Conservation (phyloP, 2,113 vertebrate species). For the Oncorhynchus masou region DNA sequence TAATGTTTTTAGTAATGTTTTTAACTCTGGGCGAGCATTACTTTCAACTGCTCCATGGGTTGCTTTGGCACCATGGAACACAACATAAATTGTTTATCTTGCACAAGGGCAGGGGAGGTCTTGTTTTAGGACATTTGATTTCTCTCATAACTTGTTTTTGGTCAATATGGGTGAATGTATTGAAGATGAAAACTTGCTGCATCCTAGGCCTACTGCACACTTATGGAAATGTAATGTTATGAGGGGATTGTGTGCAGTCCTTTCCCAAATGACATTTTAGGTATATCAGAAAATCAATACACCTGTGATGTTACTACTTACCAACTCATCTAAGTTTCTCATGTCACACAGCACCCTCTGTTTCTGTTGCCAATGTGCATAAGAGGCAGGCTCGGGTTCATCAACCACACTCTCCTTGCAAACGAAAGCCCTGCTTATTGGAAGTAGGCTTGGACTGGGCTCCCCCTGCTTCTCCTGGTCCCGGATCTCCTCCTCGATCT, state of each 20-base stretch:
- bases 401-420: constrained; percentile 60
- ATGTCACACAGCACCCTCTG: constrained; percentile 83
- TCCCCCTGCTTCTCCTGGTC: constrained; percentile 70
- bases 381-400: constrained; percentile 61
- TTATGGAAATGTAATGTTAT: no score
- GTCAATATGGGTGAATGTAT: no score
- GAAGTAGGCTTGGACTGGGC: constrained; percentile 48
- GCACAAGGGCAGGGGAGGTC: neutral
- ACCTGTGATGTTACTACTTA: constrained; percentile 71
- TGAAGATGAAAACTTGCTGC: no score
- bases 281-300: neutral
- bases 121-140: no score
- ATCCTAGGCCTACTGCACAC: no score
- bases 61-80: neutral
- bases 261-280: no score
- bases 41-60: neutral
- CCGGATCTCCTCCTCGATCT: constrained; percentile 91
- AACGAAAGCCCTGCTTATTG: constrained; percentile 51
- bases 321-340: constrained; percentile 92
- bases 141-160: no score
- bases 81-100: neutral
- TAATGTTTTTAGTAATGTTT: constrained; percentile 26
- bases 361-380: constrained; percentile 73
- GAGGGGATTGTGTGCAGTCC: no score
- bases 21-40: constrained; percentile 5